Evolutionary conservation across 2,797 vertebrate species (phyloP), one percentile per base, ranked within the genome.

Genomic region (Sebastolobus altivelis): DNA sequence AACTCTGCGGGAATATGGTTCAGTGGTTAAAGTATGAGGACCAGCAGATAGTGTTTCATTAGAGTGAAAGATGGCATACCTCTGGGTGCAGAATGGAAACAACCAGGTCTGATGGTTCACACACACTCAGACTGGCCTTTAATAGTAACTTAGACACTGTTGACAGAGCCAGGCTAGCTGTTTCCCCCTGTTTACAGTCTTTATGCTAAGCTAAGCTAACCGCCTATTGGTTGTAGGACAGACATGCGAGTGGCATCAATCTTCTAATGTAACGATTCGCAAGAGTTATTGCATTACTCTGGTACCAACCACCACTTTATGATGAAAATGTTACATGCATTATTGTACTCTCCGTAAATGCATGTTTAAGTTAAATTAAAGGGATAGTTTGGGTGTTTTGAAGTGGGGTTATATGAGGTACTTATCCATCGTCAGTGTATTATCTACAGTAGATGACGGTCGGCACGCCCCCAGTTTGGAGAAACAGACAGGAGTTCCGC

Each of bases 21-120:
- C 66, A 87, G 55, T 72, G 82, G 80, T 82, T 75, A 60, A 49
- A 84, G 84, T 65, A 56, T 29, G 75, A 82, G 85, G 82, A 86
- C 85, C 81, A 80, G 40, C 74, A 75, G 82, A 54, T 78, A 65
- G 84, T 61, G 80, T 88, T 83, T 88, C 75, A 59, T 67, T 75
- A 63, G 73, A 77, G 76, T 91, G 84, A 92, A 90, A 82, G 88
- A 88, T 88, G 77, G 59, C 67, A 62, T 92, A 92, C 91, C 91
- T 88, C 77, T 59, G 31, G 59, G 60, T 16, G 58, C 65, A 70
- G 67, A 77, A 62, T 20, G 66, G 85, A 88, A 84, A 78, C 81
- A 46, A 69, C 40, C 72, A 78, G 82, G 69, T 82, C 82, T 46
- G 81, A 65, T 13, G 66, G 84, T 84, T 91, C 91, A 89, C 85